A percentile compares a stretch with the other conserved stretches of the same genome.
These are phyloP conservation scores for Echeneis naucrates DNA, from an alignment of 2,797 vertebrate genomes.

Conservation along the genomic window DNA sequence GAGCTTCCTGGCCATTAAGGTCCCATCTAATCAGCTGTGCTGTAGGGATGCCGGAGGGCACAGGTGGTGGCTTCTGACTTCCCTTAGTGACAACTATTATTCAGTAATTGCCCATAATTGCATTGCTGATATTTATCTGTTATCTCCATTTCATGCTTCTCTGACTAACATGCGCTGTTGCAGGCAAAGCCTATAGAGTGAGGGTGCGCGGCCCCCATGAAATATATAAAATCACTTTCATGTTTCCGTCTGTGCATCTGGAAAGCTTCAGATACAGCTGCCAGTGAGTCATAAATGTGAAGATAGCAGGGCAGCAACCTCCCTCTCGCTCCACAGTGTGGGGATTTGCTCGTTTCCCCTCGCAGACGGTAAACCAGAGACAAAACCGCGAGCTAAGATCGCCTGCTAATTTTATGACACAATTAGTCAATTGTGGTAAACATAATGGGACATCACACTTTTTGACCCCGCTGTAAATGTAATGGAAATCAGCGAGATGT, in stretches of 20 bases:
- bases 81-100: constrained; percentile 32
- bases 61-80: constrained; percentile 24
- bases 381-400: constrained; percentile 10
- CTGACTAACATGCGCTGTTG: neutral
- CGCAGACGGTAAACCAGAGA: constrained; percentile 26
- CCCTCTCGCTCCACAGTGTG: constrained; percentile 40
- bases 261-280: constrained; percentile 63
- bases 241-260: constrained; percentile 39
- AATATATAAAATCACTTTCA: constrained; percentile 13
- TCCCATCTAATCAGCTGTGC: constrained; percentile 58
- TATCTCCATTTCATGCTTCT: constrained; percentile 6
- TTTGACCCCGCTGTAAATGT: neutral
- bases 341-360: constrained; percentile 21
- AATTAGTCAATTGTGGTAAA: neutral
- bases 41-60: constrained; percentile 49
- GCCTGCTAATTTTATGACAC: neutral
- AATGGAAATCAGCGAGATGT: constrained; percentile 37
- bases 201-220: neutral
- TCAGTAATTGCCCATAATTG: constrained; percentile 55
- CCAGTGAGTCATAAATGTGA: constrained; percentile 51
- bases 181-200: neutral
- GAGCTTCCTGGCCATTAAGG: constrained; percentile 66
- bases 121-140: constrained; percentile 42
- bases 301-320: constrained; percentile 43
- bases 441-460: too few species aligned